Base-by-base conservation (phyloP, 2,797 vertebrate genomes). In the Florisuga fusca region DNA sequence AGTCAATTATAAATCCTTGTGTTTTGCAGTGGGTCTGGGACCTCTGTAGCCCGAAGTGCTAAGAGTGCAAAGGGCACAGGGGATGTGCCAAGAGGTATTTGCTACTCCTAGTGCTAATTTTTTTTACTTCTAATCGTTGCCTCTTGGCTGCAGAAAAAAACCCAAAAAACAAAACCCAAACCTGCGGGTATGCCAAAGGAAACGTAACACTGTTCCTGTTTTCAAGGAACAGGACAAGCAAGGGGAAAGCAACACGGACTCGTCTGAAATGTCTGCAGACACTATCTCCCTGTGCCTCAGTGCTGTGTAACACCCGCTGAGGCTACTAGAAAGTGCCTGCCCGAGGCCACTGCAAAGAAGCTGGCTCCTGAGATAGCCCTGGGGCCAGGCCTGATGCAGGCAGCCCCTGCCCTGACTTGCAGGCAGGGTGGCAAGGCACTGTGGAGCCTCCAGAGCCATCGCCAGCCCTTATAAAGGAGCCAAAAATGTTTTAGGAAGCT, bases 351-450 rank as follows among this genome's bases (percentile, higher is more conserved):
- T 9, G 12, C 21, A 7, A 5, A 45, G 84, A 34, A 59, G 31
- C 16, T 1, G 21, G 14, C n/a, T 51, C 3, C n/a, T 0, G 2
- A 31, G 41, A 15, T 19, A 43, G 17, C 19, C 11, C 33, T 4
- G 3, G 59, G 21, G 13, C 12, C 45, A 9, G 25, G 53, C 45
- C 26, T 53, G 67, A 31, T 17, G 50, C 31, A 3, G 27, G 25
- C 21, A n/a, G 25, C 8, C n/a, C 62, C 51, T 33, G 41, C 17
- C 26, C 53, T 17, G 75, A 21, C 45, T 46, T 9, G 34, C 21
- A 12, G 26, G 48, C 27, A 15, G 29, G 10, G 8, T 2, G 15
- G 21, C 27, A 26, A 25, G 9, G 59, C 15, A 19, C 26, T 13
- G 4, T 1, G 15, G 29, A 18, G 29, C 18, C 53, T n/a, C 53